Conservation (phyloP, 30 jellyfish, hydroid and myxozoan genomes). For the Hydractinia echinata region DNA sequence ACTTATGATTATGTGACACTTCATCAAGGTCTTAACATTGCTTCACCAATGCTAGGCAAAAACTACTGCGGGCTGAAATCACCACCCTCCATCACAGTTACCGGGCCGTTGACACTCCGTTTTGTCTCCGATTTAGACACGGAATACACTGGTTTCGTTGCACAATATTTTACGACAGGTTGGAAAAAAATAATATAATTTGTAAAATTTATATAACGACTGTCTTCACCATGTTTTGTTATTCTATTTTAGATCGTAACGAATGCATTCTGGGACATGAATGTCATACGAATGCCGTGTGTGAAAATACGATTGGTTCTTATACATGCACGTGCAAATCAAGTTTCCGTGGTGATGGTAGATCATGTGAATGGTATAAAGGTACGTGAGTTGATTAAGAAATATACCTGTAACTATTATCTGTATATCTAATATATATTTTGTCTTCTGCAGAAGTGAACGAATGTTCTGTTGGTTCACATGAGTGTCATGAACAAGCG, state of each 20-base stretch:
- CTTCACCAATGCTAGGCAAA: slow-evolving; percentile 47
- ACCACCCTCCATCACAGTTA: slow-evolving; percentile 50
- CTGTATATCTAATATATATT: too few relatives aligned
- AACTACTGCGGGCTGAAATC: slow-evolving; percentile 60
- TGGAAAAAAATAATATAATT: not conserved
- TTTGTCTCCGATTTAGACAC: slow-evolving; percentile 78
- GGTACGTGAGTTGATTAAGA: slow-evolving; percentile 31
- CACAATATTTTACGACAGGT: slow-evolving; percentile 71
- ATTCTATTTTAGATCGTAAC: slow-evolving; percentile 9
- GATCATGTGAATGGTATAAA: slow-evolving; percentile 68
- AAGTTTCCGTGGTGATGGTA: slow-evolving; percentile 88
- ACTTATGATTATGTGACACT: slow-evolving; percentile 75
- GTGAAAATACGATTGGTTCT: slow-evolving; percentile 71
- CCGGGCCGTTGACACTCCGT: slow-evolving; percentile 63
- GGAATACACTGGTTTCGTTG: slow-evolving; percentile 65
- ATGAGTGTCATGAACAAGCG: slow-evolving; percentile 65
- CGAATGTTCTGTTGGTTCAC: slow-evolving; percentile 28
- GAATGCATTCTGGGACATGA: slow-evolving; percentile 35
- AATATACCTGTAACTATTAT: too few relatives aligned
- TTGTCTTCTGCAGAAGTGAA: slow-evolving; percentile 27
- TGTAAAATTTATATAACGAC: not conserved
- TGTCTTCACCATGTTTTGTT: not conserved
- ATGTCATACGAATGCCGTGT: slow-evolving; percentile 64
- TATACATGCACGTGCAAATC: slow-evolving; percentile 61
- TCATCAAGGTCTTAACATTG: slow-evolving; percentile 42